Base-by-base conservation (phyloP, 2,888 invertebrate species). In the Nymphalis urticae region DNA sequence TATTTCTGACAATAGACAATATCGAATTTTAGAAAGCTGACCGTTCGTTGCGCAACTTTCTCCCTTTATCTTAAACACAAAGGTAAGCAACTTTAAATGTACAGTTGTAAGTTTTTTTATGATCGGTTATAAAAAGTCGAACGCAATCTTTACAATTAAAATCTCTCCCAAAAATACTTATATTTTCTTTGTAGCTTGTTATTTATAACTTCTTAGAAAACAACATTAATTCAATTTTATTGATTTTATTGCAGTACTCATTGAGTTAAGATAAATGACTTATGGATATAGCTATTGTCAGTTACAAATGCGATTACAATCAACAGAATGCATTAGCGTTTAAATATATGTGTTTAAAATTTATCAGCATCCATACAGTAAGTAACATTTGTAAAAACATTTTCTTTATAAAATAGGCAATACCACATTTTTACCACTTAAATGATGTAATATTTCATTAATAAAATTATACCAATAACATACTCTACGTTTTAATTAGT, bases 21-120 rank as follows among this genome's bases (percentile, higher is more conserved):
- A 85, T 86, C 81, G 82, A 83, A 88, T 86, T 85, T 87, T 90
- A 89, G 89, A 90, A 90, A 91, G 90, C 87, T 86, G 85, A 83
- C 84, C 85, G 82, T 86, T 73, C 75, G 74, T 84, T 91, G 90
- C 80, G 85, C 89, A 91, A 91, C 92, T 92, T 90, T 91, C 92
- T 90, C 86, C 87, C 84, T 91, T 89, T 89, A 88, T 90, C 83
- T 83, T 75, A 71, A 78, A 81, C 81, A 81, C 81, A 90, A 90
- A 88, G 85, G 84, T 85, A 85, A 83, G 80, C 82, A 82, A 84
- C 81, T 85, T 85, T 80, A 83, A 85, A 84, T 78, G 81, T 81
- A 82, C 67, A 68, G 72, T 75, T 75, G 74, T 74, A 72, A 74
- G 75, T 74, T 83, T 85, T n/a, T 87, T 87, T 85, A 82, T 81